Percentiles rank a stretch among this genome's conserved stretches.
These are phyloP conservation scores for Piliocolobus tephrosceles DNA, from an alignment of 2,113 vertebrate species.

Conservation along the genomic window DNA sequence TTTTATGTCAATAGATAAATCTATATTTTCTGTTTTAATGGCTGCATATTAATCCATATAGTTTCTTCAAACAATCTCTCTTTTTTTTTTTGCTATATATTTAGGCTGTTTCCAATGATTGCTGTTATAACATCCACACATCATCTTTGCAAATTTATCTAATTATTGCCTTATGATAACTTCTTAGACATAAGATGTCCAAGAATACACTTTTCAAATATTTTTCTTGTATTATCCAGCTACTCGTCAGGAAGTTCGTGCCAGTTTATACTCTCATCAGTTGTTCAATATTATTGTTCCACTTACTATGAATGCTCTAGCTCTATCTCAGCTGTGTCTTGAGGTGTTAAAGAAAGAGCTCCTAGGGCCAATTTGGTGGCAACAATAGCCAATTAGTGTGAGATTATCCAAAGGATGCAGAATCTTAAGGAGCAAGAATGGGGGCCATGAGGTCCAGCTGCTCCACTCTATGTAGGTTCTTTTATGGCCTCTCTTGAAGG, in stretches of 20 bases:
- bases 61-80: slow-evolving; percentile 33
- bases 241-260: background rate
- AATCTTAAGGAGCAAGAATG: background rate
- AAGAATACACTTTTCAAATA: slow-evolving; percentile 30
- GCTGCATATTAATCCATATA: slow-evolving; percentile 36
- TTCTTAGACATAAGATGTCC: slow-evolving; percentile 58
- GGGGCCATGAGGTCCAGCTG: background rate
- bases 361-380: background rate
- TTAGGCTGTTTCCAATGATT: slow-evolving; percentile 53
- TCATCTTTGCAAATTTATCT: slow-evolving; percentile 55
- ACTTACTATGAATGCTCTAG: background rate
- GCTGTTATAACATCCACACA: slow-evolving; percentile 59
- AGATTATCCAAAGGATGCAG: background rate
- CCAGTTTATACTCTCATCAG: background rate
- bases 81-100: slow-evolving; percentile 19
- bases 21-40: slow-evolving; percentile 40
- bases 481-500: background rate
- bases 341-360: background rate
- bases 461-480: background rate
- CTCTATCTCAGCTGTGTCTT: background rate
- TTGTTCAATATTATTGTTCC: background rate
- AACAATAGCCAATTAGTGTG: background rate
- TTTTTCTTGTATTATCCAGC: background rate
- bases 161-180: slow-evolving; percentile 58
- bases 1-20: background rate